Evolutionary conservation across 2,113 vertebrate genomes (phyloP), one percentile per base, ranked within the genome.

Genomic region (Electrona antarctica): DNA sequence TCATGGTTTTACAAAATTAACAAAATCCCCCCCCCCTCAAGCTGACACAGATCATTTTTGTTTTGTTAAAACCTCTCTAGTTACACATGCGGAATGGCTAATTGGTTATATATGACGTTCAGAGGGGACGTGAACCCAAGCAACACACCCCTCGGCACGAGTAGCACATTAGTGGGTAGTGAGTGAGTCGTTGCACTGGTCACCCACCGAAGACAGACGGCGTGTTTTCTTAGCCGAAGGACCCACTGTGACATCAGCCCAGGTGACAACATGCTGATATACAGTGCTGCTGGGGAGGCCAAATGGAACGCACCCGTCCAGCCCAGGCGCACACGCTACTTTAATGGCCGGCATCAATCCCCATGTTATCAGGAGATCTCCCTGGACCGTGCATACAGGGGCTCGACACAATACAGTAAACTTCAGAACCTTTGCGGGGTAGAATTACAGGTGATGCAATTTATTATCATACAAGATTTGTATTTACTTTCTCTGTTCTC

Each of bases 211-310:
- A 69, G 68, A 60, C 69, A 64, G 63, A 73, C 64, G 61, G 80
- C 61, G 68, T 85, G 77, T 87, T 90, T 88, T 86, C 73, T 64
- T 85, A 86, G 84, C 88, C 74, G 14, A 82, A 81, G 69, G 82
- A 87, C 85, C 86, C 58, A 65, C 79, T 77, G 82, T 89, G 84
- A 90, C 81, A 86, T 89, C 85, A 90, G 80, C 66, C 67, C 75
- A 86, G 78, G 88, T 90, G 85, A 90, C 86, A 89, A 87, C 84
- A 84, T 73, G 80, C 82, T 90, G 85, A 84, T 88, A 79, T 89
- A 88, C 81, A 77, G 73, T 76, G 73, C 65, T 78, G 72, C 45
- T 74, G 82, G 66, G 69, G 72, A 70, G 71, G 79, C 82, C 85
- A 82, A 79, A 72, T 79, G 77, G 76, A 74, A 78, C 76, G 13